phyloP scores from a whole-genome alignment of 2,888 invertebrate species.

The Minunthozetes semirufus region DNA sequence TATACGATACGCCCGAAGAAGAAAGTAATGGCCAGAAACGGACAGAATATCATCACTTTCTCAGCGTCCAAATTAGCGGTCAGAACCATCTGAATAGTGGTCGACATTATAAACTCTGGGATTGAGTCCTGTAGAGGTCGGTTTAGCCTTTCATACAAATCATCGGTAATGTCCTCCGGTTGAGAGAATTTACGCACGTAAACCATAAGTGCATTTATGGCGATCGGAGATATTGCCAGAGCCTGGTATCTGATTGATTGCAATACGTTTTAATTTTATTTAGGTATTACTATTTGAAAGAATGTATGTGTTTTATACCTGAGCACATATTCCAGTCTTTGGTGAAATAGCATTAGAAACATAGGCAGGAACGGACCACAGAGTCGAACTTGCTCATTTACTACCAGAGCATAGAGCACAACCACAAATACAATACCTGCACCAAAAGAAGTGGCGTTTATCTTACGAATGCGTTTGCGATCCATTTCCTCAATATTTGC shows the following conservation, averaged over 20 bases:
- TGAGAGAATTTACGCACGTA: background rate
- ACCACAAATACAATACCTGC: background rate
- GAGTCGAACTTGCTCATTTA: background rate
- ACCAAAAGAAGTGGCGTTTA: background rate
- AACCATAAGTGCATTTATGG: background rate
- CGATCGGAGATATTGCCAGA: background rate
- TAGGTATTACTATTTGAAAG: background rate
- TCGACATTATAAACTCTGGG: background rate
- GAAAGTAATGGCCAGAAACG: background rate
- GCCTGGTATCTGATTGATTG: conserved; percentile 1
- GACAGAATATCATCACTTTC: background rate
- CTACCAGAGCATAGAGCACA: background rate
- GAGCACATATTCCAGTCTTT: conserved; percentile 5
- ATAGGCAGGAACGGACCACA: background rate
- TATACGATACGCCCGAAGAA: background rate
- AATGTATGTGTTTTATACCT: no score
- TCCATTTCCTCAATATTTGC: background rate
- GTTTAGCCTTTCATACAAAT: background rate
- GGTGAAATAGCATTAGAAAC: background rate
- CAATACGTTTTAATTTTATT: background rate
- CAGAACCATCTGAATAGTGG: background rate
- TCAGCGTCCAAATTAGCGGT: background rate
- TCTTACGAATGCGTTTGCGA: background rate
- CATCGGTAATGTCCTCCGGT: background rate
- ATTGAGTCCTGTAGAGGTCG: background rate